phyloP scores from a whole-genome alignment of 2,113 vertebrate genomes.

The Phalacrocorax aristotelis region DNA sequence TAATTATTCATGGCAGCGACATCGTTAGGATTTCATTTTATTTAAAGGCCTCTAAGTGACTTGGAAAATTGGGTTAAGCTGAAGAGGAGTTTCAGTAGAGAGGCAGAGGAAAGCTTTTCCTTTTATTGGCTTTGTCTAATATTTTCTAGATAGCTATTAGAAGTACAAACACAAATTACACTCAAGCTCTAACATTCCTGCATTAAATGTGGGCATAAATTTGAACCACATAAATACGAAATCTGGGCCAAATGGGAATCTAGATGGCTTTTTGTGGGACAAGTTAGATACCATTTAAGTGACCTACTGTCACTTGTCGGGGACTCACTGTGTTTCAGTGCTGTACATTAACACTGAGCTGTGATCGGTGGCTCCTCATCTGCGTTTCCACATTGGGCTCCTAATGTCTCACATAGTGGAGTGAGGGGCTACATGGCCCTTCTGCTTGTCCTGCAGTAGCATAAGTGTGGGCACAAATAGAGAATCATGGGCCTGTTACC shows the following conservation, averaged over 20 bases:
- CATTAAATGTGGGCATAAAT: not conserved
- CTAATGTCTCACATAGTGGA: fast-evolving
- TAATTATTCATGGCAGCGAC: slow-evolving; percentile 98
- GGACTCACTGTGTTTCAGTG: not conserved
- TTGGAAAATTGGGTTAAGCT: slow-evolving; percentile 89
- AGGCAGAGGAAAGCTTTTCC: slow-evolving; percentile 78
- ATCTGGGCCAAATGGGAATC: not conserved
- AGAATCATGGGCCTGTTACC: not conserved
- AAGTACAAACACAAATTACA: slow-evolving; percentile 63
- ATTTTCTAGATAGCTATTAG: slow-evolving; percentile 72
- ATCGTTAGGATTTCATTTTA: slow-evolving; percentile 92
- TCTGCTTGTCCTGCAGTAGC: not conserved
- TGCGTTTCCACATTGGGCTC: not conserved
- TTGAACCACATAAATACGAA: not conserved
- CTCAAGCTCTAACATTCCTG: slow-evolving; percentile 26
- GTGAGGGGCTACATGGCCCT: not conserved
- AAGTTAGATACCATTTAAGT: not conserved
- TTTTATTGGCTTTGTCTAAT: slow-evolving; percentile 75
- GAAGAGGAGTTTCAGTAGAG: slow-evolving; percentile 74
- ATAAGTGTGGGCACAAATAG: not conserved
- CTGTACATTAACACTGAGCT: not conserved
- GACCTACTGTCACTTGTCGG: not conserved
- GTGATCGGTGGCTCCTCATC: not conserved
- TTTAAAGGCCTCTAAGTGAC: slow-evolving; percentile 86
- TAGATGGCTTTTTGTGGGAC: not conserved